Evolutionary conservation across 2,797 vertebrate genomes (phyloP).

Genomic region (Melopsittacus undulatus): DNA sequence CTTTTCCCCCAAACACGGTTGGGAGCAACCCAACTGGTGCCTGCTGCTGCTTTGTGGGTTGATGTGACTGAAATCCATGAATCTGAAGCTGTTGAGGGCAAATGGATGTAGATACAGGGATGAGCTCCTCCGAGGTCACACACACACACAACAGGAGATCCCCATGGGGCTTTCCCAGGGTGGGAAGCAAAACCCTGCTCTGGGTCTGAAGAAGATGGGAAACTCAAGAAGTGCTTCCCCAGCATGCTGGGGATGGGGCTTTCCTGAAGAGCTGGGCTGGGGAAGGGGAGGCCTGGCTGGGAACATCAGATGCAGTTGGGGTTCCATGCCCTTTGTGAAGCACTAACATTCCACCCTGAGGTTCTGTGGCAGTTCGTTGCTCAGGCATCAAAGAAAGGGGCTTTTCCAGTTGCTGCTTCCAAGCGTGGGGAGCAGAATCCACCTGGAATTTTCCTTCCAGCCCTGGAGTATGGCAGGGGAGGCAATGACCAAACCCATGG

Average conservation of each 20-base stretch:
- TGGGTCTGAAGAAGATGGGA: rapidly evolving
- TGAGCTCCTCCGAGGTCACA: not conserved
- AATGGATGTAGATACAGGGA: not conserved
- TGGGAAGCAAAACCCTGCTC: not conserved
- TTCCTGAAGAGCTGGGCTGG: not conserved
- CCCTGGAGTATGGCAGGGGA: rapidly evolving
- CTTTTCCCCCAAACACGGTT: rapidly evolving
- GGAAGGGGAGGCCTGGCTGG: not conserved
- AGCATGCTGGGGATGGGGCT: not conserved
- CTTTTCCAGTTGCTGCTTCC: not conserved
- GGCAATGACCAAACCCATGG: rapidly evolving
- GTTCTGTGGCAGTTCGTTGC: not conserved
- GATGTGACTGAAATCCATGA: not conserved
- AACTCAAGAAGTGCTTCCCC: not conserved
- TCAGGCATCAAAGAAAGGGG: not conserved
- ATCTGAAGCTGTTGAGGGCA: not conserved
- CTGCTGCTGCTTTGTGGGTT: not conserved
- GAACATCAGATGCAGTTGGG: rapidly evolving
- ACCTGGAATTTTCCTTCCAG: not conserved
- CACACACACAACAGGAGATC: not conserved
- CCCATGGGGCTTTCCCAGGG: not conserved
- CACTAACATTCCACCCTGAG: not conserved
- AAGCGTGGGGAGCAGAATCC: not conserved
- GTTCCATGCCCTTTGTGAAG: not conserved
- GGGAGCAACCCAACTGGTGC: not conserved